These are phyloP conservation scores for Meteorus sp. DNA, from an alignment of 1,140 invertebrate species.

Conservation along the genomic window DNA sequence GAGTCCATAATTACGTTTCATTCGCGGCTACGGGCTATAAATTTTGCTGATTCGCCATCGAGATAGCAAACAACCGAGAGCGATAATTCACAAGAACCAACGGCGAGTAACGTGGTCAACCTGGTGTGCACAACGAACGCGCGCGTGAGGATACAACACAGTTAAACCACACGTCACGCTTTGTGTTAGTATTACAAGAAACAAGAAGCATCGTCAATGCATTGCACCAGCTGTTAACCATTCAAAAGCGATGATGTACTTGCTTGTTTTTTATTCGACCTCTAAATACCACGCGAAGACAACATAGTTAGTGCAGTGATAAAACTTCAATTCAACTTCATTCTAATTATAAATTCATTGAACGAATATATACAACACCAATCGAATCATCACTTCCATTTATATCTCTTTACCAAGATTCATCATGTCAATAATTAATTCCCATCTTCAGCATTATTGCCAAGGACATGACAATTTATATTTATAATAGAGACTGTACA, in stretches of 20 bases:
- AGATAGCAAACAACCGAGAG: conserved; percentile 40
- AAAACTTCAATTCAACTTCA: too few species aligned
- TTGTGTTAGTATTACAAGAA: background rate
- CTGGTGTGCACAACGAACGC: background rate
- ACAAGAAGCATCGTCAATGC: background rate
- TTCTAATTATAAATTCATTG: too few species aligned
- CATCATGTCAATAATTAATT: too few species aligned
- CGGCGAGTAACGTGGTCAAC: conserved; percentile 45
- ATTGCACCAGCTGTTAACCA: background rate
- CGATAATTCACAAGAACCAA: conserved; percentile 47
- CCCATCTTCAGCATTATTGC: too few species aligned
- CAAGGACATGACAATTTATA: conserved; percentile 21
- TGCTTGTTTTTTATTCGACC: background rate
- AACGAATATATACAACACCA: too few species aligned
- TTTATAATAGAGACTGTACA: conserved; percentile 24
- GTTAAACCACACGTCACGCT: background rate
- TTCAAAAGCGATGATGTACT: background rate
- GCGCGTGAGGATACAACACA: too few species aligned
- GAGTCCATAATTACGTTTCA: conserved; percentile 49
- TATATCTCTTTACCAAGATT: too few species aligned
- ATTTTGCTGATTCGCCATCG: conserved; percentile 44
- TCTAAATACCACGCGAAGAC: too few species aligned
- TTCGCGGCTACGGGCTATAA: conserved; percentile 47
- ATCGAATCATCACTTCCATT: too few species aligned
- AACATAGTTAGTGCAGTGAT: too few species aligned